Base-by-base conservation (phyloP, 2,113 vertebrate genomes). In the Ceyx melanurus region DNA sequence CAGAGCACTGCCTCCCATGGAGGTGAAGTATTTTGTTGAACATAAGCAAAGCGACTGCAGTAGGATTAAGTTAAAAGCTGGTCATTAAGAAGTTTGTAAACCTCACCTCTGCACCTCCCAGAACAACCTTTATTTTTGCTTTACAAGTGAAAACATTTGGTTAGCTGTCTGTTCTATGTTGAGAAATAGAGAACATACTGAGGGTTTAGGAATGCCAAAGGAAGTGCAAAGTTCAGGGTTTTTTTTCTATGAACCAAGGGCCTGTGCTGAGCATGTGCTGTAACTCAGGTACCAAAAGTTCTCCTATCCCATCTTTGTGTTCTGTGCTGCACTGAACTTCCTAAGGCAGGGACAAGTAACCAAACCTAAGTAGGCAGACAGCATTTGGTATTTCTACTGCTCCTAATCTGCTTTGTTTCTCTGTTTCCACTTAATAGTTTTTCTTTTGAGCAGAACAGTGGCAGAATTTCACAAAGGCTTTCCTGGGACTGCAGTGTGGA, bases 361-460 rank as follows among this genome's bases (percentile, higher is more conserved):
- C 72, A 77, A 46, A 64, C 40, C 50, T 50, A 43, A 92, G 84
- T 56, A 60, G 67, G n/a, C 50, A 43, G 62, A 67, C 79, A 22
- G 46, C 16, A 19, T 90, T 57, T 84, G 66, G 83, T 42, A 84
- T 46, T 80, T 65, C 15, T 62, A 25, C 45, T 79, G 87, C 67
- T 76, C 29, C 60, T 82, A n/a, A 84, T 56, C 42, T 82, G 64
- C 71, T 87, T 91, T 86, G 66, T 88, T 92, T 90, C 89, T 46
- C 71, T 82, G 31, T 76, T 94, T 51, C 54, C 74, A 57, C 85
- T 92, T 87, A 68, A 77, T 91, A 2, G 4, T 40, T 80, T 92
- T 83, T 76, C 67, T 75, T 65, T 16, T 26, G 42, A 85, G 56
- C 91, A 40, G 64, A 66, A 48, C 67, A 84, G 60, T 79, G 71